phyloP scores from a whole-genome alignment of 2,888 invertebrate genomes.

The Micoletzkya japonica region DNA sequence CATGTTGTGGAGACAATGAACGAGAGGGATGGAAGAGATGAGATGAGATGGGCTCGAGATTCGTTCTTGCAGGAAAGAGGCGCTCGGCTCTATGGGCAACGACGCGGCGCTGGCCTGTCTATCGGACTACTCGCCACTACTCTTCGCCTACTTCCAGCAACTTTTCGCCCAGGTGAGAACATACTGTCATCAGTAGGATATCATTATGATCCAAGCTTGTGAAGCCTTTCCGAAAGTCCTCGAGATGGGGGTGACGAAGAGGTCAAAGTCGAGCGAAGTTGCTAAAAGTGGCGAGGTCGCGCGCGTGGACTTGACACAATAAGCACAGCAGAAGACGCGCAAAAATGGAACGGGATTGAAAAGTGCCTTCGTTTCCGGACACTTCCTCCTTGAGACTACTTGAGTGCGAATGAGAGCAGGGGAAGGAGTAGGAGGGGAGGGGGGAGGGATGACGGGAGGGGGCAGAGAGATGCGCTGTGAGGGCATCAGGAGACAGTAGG shows the following conservation, averaged over 20 bases:
- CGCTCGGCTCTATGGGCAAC: constrained; percentile 98
- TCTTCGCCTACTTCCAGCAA: constrained; percentile 97
- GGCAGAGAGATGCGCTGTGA: not conserved
- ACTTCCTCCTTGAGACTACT: too few relatives aligned
- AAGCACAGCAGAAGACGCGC: not conserved
- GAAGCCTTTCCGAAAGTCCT: too few relatives aligned
- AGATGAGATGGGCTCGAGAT: not conserved
- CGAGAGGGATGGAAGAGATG: not conserved
- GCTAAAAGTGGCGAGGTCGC: not conserved
- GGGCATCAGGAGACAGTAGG: not conserved
- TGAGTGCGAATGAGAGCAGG: not conserved
- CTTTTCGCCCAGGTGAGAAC: constrained; percentile 98
- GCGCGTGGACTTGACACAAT: not conserved
- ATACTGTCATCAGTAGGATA: too few relatives aligned
- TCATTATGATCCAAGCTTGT: too few relatives aligned
- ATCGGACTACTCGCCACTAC: constrained; percentile 88
- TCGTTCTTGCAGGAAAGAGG: constrained; percentile 81
- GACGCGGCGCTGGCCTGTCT: constrained; percentile 96
- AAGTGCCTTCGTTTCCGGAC: too few relatives aligned
- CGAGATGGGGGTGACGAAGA: too few relatives aligned
- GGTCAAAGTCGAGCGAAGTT: too few relatives aligned
- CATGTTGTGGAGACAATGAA: not conserved
- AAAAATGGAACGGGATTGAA: too few relatives aligned
- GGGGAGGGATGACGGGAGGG: not conserved
- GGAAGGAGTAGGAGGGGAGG: not conserved